A percentile compares a stretch with the other conserved stretches of the same genome.
phyloP scores from a whole-genome alignment of 2,888 invertebrate species.

The Tetanocera ferruginea region DNA sequence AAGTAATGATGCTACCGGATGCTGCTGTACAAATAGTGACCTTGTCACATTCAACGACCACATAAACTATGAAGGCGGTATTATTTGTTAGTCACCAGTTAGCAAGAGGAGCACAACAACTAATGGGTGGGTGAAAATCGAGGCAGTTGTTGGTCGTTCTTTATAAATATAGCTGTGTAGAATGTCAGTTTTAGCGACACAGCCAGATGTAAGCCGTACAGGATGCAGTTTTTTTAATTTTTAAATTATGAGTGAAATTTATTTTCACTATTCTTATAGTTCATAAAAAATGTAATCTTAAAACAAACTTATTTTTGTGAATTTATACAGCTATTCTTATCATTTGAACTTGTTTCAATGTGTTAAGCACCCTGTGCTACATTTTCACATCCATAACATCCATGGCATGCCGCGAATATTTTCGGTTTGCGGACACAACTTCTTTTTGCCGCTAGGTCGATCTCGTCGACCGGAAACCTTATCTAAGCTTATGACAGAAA shows the following conservation, averaged over 20 bases:
- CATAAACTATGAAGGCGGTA: neutral
- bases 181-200: too few relatives aligned
- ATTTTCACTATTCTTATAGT: too few relatives aligned
- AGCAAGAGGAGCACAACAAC: neutral
- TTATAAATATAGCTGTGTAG: neutral
- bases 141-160: neutral
- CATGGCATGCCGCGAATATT: neutral
- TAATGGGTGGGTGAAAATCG: too few relatives aligned
- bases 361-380: neutral
- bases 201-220: too few relatives aligned
- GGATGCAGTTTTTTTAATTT: too few relatives aligned
- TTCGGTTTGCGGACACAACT: neutral
- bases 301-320: too few relatives aligned
- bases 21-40: neutral
- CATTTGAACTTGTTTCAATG: too few relatives aligned
- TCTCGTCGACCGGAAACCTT: neutral
- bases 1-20: neutral
- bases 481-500: neutral
- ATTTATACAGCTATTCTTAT: too few relatives aligned
- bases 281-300: too few relatives aligned
- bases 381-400: neutral
- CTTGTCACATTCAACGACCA: neutral
- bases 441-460: neutral
- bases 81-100: slow-evolving; percentile 2
- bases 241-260: too few relatives aligned